Evolutionary conservation across 2,113 vertebrate species (phyloP), one percentile per base, ranked within the genome.

Genomic region (Crypturellus undulatus): DNA sequence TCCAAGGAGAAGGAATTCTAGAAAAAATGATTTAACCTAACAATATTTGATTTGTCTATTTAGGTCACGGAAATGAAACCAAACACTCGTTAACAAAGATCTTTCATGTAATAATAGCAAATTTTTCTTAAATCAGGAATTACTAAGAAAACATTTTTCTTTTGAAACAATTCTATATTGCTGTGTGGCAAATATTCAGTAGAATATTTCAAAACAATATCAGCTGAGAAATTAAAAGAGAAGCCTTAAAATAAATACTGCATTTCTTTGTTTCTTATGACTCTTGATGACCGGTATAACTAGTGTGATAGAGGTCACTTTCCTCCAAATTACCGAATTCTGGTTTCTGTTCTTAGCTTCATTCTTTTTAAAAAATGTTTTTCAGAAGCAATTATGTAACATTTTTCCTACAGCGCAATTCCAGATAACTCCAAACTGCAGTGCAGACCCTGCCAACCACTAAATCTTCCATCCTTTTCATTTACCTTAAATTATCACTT

Each of bases 1-100:
- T 87, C 91, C 67, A 92, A 92, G 83, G 71, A 73, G 91, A 94
- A 43, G 22, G 52, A 91, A 72, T 88, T 92, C 64, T 88, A 93
- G 85, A 80, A 94, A 89, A 8, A 76, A 20, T 43, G 34, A 76
- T 92, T 82, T 85, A 52, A 82, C 79, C 95, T 83, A 83, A 75
- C 77, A 92, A 86, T 51, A 90, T 75, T 83, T 92, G 87, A 92
- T 96, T 95, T 82, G 36, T 70, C 16, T 88, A 59, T 71, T 79
- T 69, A 73, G 54, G 83, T 89, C 79, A 96, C 56, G 73, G 68
- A 94, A 82, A 93, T 12, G n/a, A 88, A 83, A 45, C 79, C 65
- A 90, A 82, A 84, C 63, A 82, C 70, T 85, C 54, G 67, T 51
- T 49, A 49, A 92, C 22, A 47, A 21, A 6, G 32, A 52, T 59